Conservation (phyloP, 2,797 vertebrate genomes). For the Enteromius trimaculatus region DNA sequence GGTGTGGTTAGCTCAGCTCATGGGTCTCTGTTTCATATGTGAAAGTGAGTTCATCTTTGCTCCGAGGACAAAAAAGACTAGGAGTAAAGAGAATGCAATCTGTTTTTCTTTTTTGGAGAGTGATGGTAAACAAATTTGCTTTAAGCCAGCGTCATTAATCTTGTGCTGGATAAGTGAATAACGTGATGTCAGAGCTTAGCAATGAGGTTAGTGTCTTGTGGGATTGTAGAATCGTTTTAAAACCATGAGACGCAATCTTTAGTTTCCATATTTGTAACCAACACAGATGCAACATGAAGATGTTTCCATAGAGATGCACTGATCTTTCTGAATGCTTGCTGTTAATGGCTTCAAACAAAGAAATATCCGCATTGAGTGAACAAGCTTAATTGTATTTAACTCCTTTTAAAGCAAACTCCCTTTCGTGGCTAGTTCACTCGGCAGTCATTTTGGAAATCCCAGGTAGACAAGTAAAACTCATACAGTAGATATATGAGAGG, state of each 20-base stretch:
- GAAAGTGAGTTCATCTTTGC: background rate
- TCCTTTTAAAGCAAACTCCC: background rate
- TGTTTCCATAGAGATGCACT: constrained; percentile 42
- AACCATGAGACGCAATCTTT: constrained; percentile 3
- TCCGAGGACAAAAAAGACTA: background rate
- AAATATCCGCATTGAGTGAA: background rate
- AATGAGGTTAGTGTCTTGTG: constrained; percentile 27
- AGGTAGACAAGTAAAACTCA: background rate
- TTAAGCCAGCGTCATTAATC: constrained; percentile 33
- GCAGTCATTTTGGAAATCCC: background rate
- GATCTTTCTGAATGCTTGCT: background rate
- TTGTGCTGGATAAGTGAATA: constrained; percentile 23
- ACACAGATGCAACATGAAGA: constrained; percentile 21
- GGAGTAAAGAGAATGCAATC: constrained; percentile 1
- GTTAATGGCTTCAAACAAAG: background rate
- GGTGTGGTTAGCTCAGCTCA: background rate
- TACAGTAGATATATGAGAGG: background rate
- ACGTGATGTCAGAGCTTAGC: constrained; percentile 20
- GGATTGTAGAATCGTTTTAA: constrained; percentile 20
- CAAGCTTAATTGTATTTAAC: background rate
- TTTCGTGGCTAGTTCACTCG: background rate
- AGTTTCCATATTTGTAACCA: constrained; percentile 22
- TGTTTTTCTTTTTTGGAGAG: background rate
- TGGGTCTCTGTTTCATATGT: background rate
- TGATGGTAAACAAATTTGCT: constrained; percentile 11